These are phyloP conservation scores for Xenentodon cancila DNA, from an alignment of 2,797 vertebrate species.

Conservation along the genomic window DNA sequence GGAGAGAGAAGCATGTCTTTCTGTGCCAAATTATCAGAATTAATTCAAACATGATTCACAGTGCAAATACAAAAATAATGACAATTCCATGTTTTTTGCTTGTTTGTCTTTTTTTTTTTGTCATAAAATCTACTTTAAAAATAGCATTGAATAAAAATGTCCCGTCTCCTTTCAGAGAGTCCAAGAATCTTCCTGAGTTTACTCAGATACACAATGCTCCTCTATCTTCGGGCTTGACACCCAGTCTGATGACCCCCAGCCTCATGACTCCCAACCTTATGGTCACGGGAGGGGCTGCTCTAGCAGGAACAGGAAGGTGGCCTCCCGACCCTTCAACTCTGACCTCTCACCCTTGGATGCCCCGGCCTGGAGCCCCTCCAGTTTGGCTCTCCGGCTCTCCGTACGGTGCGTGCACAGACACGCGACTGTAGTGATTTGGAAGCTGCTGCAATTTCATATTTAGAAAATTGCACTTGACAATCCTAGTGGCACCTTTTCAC, in stretches of 20 bases:
- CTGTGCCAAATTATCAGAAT: not conserved
- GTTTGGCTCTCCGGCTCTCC: slow-evolving; percentile 94
- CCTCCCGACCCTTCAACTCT: slow-evolving; percentile 90
- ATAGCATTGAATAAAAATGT: not conserved
- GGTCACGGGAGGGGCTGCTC: slow-evolving; percentile 92
- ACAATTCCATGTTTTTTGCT: not conserved
- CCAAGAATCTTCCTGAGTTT: slow-evolving; percentile 93
- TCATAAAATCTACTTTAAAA: not conserved
- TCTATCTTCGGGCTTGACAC: slow-evolving; percentile 87
- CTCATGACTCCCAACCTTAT: slow-evolving; percentile 84
- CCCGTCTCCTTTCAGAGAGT: slow-evolving; percentile 83
- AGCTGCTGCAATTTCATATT: not conserved
- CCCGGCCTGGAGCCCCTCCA: slow-evolving; percentile 89
- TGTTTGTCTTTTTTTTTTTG: not conserved
- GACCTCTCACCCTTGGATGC: slow-evolving; percentile 92
- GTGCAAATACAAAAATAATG: not conserved
- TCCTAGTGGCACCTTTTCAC: not conserved
- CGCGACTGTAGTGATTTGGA: not conserved
- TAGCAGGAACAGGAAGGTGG: slow-evolving; percentile 89
- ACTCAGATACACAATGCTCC: slow-evolving; percentile 89
- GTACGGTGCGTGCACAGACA: slow-evolving; percentile 83
- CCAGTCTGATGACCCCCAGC: slow-evolving; percentile 78
- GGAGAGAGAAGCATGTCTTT: not conserved
- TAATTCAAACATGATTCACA: not conserved
- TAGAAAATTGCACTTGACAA: slow-evolving; percentile 3